Evolutionary conservation across 92 coral and sea anemone genomes (phyloP), one percentile per base, ranked within the genome.

Genomic region (Plumapathes pennacea): DNA sequence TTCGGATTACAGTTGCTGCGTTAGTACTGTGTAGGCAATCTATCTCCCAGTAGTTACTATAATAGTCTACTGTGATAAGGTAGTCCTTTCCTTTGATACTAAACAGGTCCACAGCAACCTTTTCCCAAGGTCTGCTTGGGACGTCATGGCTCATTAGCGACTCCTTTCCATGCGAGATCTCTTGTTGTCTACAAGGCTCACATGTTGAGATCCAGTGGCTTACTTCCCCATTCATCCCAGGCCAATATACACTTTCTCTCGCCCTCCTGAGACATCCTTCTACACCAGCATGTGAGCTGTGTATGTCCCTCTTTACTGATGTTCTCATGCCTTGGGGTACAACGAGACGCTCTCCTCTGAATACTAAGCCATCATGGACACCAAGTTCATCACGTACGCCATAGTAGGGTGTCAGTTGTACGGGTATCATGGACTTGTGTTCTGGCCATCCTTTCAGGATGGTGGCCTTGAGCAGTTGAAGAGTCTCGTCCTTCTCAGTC

Each of bases 371-470:
- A 47, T 21, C 69, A 46, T 26, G 23, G 36, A 62, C 46, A 0
- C 46, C 57, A 3, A 62, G 25, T 33, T 62, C 47, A 32, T 47
- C 57, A 2, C 57, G 46, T 7, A 34, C 31, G 46, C 36, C 17
- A 13, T 22, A 62, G 32, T 62, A 48, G 4, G 55, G 69, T 13
- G 20, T 4, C 13, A 31, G 12, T 1, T 43, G 54, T 1, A 54
- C 42, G 1, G 44, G 42, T 3, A 66, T 30, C 8, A 31, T 1
- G 8, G 55, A 54, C 9, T 67, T 45, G 46, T 39, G 11, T 2
- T 42, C 64, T 31, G 65, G 65, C 75, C 75, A 67, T 14, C 65
- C 75, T 34, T 55, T 36, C 20, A 21, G 65, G 46, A 67, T 67
- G 32, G 45, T 23, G 12, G 13, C 32, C 36, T 54, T 52, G 1